phyloP scores from a whole-genome alignment of 1,140 invertebrate genomes.

The Heliothis subflexa region DNA sequence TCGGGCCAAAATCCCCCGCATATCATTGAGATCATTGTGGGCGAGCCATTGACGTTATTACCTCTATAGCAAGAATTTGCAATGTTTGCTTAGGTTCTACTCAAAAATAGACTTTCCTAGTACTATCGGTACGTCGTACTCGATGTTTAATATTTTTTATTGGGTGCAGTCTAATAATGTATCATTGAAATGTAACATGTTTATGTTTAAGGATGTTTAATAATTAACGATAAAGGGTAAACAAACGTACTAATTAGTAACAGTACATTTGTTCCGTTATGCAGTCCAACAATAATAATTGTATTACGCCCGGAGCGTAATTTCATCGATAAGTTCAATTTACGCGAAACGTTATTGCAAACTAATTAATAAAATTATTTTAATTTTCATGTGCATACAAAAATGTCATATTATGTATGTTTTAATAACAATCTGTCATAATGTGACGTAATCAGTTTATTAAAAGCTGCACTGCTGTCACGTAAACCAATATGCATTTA shows the following conservation, averaged over 20 bases:
- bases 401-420: constrained; percentile 46
- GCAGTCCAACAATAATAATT: constrained; percentile 59
- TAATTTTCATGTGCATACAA: constrained; percentile 63
- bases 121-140: background rate
- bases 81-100: background rate
- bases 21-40: constrained; percentile 7
- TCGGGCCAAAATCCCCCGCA: background rate
- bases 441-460: constrained; percentile 52
- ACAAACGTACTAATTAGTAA: constrained; percentile 53
- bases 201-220: constrained; percentile 4
- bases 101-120: background rate
- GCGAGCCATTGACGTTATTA: constrained; percentile 3
- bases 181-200: too few species aligned
- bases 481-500: constrained; percentile 26
- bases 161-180: background rate
- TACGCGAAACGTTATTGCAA: constrained; percentile 66
- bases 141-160: background rate
- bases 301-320: constrained; percentile 59
- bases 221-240: constrained; percentile 44
- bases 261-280: constrained; percentile 64
- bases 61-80: background rate
- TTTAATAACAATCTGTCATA: constrained; percentile 64
- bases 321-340: constrained; percentile 69
- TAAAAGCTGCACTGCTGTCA: constrained; percentile 11
- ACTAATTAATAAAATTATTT: constrained; percentile 76